Evolutionary conservation across 2,113 vertebrate genomes (phyloP).

Genomic region (Xyliphius kryptos): DNA sequence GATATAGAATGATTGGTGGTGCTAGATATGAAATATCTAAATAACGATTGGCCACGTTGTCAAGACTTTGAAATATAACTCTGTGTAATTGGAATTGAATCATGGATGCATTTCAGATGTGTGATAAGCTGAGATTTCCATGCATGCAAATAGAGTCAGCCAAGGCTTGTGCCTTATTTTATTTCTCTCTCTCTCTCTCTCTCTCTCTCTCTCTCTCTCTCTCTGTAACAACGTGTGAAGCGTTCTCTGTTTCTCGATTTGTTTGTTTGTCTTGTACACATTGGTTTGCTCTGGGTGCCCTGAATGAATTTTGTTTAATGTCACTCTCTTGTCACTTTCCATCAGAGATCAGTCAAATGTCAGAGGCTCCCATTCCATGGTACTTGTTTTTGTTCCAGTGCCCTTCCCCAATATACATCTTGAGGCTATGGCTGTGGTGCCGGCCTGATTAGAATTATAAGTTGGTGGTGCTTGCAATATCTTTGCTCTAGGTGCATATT

Average conservation of each 20-base stretch:
- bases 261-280: constrained; percentile 61
- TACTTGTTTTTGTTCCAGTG: constrained; percentile 72
- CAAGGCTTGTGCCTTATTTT: constrained; percentile 22
- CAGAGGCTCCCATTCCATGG: constrained; percentile 54
- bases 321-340: constrained; percentile 75
- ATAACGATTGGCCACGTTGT: constrained; percentile 12
- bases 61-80: constrained; percentile 6
- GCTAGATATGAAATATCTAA: constrained; percentile 19
- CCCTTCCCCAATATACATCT: constrained; percentile 72
- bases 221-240: no score
- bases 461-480: constrained; percentile 66
- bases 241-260: constrained; percentile 38
- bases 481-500: constrained; percentile 70
- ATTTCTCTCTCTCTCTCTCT: no score
- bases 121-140: constrained; percentile 39
- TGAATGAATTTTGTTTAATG: constrained; percentile 72
- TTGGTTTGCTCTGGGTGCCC: constrained; percentile 58
- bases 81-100: constrained; percentile 32
- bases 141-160: constrained; percentile 40
- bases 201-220: no score
- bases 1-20: no score
- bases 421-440: constrained; percentile 62
- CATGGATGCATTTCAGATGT: constrained; percentile 33
- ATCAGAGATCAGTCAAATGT: constrained; percentile 73
- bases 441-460: constrained; percentile 69